Evolutionary conservation across 2,888 invertebrate genomes (phyloP).

Genomic region (Drosophila gaucha): DNA sequence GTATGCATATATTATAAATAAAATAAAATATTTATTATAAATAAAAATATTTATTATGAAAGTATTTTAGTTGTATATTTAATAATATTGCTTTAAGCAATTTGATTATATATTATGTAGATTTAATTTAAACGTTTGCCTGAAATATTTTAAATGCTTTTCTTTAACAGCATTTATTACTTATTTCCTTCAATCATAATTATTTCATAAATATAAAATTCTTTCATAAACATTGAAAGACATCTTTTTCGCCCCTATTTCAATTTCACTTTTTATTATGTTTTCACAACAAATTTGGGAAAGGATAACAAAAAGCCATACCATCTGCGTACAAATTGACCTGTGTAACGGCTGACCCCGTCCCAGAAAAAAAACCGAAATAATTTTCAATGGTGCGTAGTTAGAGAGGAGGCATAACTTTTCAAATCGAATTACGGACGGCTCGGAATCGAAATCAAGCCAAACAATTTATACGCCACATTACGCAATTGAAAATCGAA

Average conservation of each 20-base stretch:
- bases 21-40: too few species aligned
- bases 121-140: too few species aligned
- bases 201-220: background rate
- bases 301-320: conserved; percentile 1
- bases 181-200: too few species aligned
- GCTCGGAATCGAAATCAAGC: conserved; percentile 30
- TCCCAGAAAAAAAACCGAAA: background rate
- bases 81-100: too few species aligned
- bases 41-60: too few species aligned
- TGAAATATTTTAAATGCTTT: too few species aligned
- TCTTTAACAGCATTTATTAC: too few species aligned
- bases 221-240: background rate
- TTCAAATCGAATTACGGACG: conserved; percentile 58
- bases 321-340: conserved; percentile 2
- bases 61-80: too few species aligned
- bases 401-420: conserved; percentile 53
- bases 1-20: too few species aligned
- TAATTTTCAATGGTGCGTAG: conserved; percentile 26
- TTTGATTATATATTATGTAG: too few species aligned
- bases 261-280: background rate
- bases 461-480: conserved; percentile 73
- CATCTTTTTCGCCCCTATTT: background rate
- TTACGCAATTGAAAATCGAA: conserved; percentile 77
- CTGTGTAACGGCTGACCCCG: conserved; percentile 1
- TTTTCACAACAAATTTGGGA: background rate